These are phyloP conservation scores for Osedax fenrisi DNA, from an alignment of 2,888 invertebrate species.

Conservation along the genomic window DNA sequence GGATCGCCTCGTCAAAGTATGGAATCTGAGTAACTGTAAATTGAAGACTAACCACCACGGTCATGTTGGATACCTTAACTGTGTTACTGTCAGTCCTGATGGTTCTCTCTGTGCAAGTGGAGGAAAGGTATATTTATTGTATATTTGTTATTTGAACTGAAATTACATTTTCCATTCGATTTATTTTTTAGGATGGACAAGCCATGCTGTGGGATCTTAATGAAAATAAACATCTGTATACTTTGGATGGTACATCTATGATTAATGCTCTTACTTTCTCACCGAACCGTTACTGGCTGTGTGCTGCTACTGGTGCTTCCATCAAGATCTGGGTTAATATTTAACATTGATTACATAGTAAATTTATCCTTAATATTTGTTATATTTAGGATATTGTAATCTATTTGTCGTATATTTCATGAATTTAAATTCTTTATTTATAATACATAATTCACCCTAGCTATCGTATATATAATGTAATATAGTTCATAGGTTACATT, in stretches of 20 bases:
- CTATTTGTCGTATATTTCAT: too few relatives aligned
- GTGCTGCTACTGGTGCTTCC: conserved; percentile 91
- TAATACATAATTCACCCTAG: too few relatives aligned
- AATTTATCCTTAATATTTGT: too few relatives aligned
- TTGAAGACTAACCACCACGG: conserved; percentile 95
- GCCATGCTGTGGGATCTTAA: conserved; percentile 99
- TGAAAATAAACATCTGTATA: conserved; percentile 97
- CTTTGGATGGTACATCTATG: conserved; percentile 91
- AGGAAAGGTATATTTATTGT: conserved; percentile 61
- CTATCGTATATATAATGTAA: too few relatives aligned
- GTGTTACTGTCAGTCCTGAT: conserved; percentile 96
- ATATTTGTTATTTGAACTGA: neutral
- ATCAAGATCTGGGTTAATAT: conserved; percentile 85
- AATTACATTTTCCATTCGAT: neutral
- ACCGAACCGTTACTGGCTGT: conserved; percentile 97
- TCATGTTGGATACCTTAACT: conserved; percentile 91
- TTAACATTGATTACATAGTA: too few relatives aligned
- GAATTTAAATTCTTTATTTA: too few relatives aligned
- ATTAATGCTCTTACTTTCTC: conserved; percentile 97
- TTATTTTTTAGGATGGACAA: conserved; percentile 68
- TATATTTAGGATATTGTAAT: too few relatives aligned
- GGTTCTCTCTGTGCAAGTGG: conserved; percentile 98
- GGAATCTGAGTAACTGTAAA: conserved; percentile 96
- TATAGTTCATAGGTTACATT: too few relatives aligned
- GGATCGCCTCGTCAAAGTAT: conserved; percentile 94